Evolutionary conservation across 2,797 vertebrate genomes (phyloP).

Genomic region (Malacoctenus gilli): DNA sequence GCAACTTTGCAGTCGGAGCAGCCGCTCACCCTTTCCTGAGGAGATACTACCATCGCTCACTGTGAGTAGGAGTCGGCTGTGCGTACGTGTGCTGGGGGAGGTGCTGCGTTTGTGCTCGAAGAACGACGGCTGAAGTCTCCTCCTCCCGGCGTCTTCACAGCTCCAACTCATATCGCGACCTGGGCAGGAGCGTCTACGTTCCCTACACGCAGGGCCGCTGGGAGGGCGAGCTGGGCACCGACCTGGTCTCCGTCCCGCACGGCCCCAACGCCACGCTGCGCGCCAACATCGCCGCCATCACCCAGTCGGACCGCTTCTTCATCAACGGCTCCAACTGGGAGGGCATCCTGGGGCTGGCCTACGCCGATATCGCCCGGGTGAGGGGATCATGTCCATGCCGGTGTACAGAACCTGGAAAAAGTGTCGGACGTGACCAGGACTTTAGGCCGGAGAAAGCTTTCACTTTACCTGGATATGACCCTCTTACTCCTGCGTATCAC

Average conservation of each 20-base stretch:
- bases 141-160: conserved; percentile 38
- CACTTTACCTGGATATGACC: no score
- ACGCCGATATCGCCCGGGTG: conserved; percentile 95
- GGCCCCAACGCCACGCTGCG: conserved; percentile 93
- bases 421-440: no score
- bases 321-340: conserved; percentile 99
- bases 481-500: no score
- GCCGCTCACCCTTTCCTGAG: conserved; percentile 94
- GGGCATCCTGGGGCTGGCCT: conserved; percentile 96
- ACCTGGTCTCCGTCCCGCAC: conserved; percentile 93
- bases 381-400: conserved; percentile 37
- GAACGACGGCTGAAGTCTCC: not conserved
- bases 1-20: conserved; percentile 97
- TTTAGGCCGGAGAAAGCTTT: no score
- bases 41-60: conserved; percentile 93
- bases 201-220: conserved; percentile 99
- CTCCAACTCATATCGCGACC: conserved; percentile 91
- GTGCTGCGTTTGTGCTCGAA: not conserved
- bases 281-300: conserved; percentile 97
- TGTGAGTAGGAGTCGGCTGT: conserved; percentile 87
- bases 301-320: conserved; percentile 97
- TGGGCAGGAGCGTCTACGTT: conserved; percentile 93
- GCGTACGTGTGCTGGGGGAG: no score
- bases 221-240: conserved; percentile 96
- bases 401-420: no score